A percentile compares a stretch with the other conserved stretches of the same genome.
Evolutionary conservation across 2,888 invertebrate genomes (phyloP).

Genomic region (Chrysopilus asiliformis): DNA sequence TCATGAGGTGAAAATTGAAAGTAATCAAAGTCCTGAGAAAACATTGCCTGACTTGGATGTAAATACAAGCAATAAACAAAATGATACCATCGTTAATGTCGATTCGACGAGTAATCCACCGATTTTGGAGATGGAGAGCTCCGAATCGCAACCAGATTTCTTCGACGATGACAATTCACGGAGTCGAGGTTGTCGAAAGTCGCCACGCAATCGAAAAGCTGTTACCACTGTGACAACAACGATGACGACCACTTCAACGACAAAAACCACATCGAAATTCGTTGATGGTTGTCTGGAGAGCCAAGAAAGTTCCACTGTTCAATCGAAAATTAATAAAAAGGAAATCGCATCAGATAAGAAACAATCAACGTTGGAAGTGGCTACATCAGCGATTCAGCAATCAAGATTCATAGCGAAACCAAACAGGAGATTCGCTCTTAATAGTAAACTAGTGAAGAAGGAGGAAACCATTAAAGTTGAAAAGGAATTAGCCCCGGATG

Average conservation of each 20-base stretch:
- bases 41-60: constrained; percentile 5
- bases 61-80: constrained; percentile 1
- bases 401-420: constrained; percentile 26
- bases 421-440: constrained; percentile 48
- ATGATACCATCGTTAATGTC: background rate
- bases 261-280: background rate
- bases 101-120: constrained; percentile 7
- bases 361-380: constrained; percentile 19
- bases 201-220: constrained; percentile 2
- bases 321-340: constrained; percentile 25
- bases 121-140: constrained; percentile 21
- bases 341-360: constrained; percentile 9
- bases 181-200: constrained; percentile 9
- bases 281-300: background rate
- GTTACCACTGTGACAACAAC: background rate
- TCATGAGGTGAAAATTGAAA: constrained; percentile 30
- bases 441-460: constrained; percentile 39
- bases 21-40: constrained; percentile 15
- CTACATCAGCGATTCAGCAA: constrained; percentile 17
- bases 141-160: constrained; percentile 20
- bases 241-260: background rate
- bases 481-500: constrained; percentile 53
- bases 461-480: constrained; percentile 45
- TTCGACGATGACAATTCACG: constrained; percentile 12
- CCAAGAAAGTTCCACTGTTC: constrained; percentile 18